Evolutionary conservation across 1,140 invertebrate species (phyloP).

Genomic region (Rhyzopertha dominica): DNA sequence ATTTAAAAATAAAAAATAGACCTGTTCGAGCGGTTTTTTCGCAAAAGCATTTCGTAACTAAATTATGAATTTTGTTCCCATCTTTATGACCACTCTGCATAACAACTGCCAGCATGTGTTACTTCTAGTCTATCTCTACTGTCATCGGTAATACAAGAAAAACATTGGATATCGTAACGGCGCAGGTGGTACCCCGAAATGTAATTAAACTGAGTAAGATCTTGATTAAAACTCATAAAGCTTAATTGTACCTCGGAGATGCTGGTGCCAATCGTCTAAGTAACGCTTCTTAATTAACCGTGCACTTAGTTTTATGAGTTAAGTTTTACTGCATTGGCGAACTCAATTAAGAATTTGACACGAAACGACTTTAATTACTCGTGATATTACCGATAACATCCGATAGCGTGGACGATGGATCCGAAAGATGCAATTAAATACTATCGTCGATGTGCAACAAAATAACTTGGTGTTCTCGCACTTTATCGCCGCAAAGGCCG

Average conservation of each 20-base stretch:
- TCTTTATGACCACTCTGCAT: too few species aligned
- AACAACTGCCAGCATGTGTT: too few species aligned
- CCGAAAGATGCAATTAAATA: constrained; percentile 14
- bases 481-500: constrained; percentile 16
- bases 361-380: constrained; percentile 27
- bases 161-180: constrained; percentile 7
- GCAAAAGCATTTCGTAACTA: too few species aligned
- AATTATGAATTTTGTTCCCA: too few species aligned
- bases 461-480: constrained; percentile 20
- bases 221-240: constrained; percentile 8
- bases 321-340: constrained; percentile 21
- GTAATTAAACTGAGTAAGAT: constrained; percentile 10
- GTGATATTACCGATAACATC: constrained; percentile 17
- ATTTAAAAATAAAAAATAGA: too few species aligned
- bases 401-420: not conserved
- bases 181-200: constrained; percentile 9
- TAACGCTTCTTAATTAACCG: constrained; percentile 20
- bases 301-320: constrained; percentile 24
- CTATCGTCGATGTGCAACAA: constrained; percentile 13
- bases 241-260: constrained; percentile 3
- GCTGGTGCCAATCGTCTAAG: not conserved
- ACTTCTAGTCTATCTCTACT: constrained; percentile 5
- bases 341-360: constrained; percentile 30
- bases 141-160: constrained; percentile 8
- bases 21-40: too few species aligned